A percentile compares a stretch with the other conserved stretches of the same genome.
phyloP scores from a whole-genome alignment of 2,888 invertebrate genomes.

The Prosopocoilus inquinatus region DNA sequence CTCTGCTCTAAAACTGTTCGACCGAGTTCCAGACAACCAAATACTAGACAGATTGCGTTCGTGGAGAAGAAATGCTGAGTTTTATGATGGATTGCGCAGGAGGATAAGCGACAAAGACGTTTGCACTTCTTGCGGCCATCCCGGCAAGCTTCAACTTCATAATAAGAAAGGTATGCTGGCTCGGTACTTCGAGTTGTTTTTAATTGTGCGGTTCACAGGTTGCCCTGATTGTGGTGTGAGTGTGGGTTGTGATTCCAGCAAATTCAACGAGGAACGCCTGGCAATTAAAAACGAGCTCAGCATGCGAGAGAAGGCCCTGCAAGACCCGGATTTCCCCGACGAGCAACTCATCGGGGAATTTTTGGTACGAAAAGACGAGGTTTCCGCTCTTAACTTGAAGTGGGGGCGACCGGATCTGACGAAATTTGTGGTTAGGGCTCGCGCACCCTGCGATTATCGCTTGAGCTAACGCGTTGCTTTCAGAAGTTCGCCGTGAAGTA shows the following conservation, averaged over 20 bases:
- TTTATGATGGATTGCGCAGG: conserved; percentile 56
- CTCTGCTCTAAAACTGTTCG: conserved; percentile 70
- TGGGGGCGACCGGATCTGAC: conserved; percentile 68
- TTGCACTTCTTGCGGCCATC: conserved; percentile 72
- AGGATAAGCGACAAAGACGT: conserved; percentile 59
- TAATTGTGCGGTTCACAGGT: conserved; percentile 47
- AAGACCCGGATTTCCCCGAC: conserved; percentile 65
- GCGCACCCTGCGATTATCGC: background rate
- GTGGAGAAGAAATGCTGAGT: conserved; percentile 60
- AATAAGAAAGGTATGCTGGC: conserved; percentile 50
- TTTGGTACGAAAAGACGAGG: conserved; percentile 55
- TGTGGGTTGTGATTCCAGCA: conserved; percentile 57
- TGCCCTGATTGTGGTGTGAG: conserved; percentile 63
- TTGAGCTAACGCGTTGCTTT: conserved; percentile 25
- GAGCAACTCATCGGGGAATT: conserved; percentile 74
- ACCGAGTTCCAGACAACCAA: conserved; percentile 60
- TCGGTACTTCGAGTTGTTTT: background rate
- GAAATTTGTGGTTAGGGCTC: conserved; percentile 64
- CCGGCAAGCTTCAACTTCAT: conserved; percentile 62
- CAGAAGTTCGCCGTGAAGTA: conserved; percentile 66
- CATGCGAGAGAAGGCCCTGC: conserved; percentile 66
- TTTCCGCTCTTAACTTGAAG: conserved; percentile 56
- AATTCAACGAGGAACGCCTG: conserved; percentile 61
- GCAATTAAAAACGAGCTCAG: conserved; percentile 67
- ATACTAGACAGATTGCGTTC: conserved; percentile 66